Evolutionary conservation across 1,140 invertebrate genomes (phyloP), one percentile per base, ranked within the genome.

Genomic region (Meloidogyne hapla): DNA sequence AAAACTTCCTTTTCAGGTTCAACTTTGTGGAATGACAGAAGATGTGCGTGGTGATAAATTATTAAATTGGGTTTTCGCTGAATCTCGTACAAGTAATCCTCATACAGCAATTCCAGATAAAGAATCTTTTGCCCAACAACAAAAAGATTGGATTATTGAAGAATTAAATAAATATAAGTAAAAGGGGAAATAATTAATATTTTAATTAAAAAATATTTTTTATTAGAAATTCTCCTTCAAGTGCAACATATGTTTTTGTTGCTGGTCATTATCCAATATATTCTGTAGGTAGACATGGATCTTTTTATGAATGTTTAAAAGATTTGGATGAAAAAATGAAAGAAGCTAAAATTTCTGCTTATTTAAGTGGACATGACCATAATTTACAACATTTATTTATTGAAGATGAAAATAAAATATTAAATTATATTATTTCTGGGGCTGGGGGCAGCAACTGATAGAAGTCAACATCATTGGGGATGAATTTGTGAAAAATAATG

Each of bases 301-400:
- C 89, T 12, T 89, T 88, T 15, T 42, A 87, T 12, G 88, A 88
- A 70, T 79, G 90, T 10, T 75, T 88, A 0, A 70, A 88, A 4
- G 61, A 79, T n/a, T 82, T 90, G 5, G 78, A 83, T 69, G 88
- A 88, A 21, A 79, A 90, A 69, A 76, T 90, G n/a, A 80, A 88
- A 38, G 87, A 88, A 62, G 88, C 89, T 80, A 80, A 85, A 45
- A 89, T 88, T 1, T 86, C 84, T 40, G 88, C 88, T 15, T 89
- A 90, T 78, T 77, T 90, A 18, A 85, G 82, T 77, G 89, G 89
- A 25, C 89, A 90, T 82, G 89, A 90, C 75, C 89, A 90, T 79
- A 70, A 70, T 21, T 62, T 83, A 5, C 82, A 83, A 68, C 56
- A 79, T 45, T 18, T 79, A 18, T 15, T 75, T 67, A 21, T 74